Conservation (phyloP, 1,140 invertebrate genomes). For the Schlechtendalia chinensis region DNA sequence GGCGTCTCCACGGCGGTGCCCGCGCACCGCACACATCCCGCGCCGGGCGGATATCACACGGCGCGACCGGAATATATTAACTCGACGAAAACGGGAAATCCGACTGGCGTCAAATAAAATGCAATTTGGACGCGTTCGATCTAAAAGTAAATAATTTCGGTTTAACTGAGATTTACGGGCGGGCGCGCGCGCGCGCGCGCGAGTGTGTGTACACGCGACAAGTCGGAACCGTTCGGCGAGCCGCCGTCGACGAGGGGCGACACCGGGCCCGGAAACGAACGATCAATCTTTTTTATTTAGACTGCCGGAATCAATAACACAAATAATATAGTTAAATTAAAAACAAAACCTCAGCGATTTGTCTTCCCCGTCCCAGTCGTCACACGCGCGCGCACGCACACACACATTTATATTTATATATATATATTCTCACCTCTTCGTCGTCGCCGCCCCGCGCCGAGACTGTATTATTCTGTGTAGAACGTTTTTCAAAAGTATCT, state of each 20-base stretch:
- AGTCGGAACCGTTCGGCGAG: neutral
- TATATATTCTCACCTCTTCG: neutral
- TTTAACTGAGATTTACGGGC: slow-evolving; percentile 49
- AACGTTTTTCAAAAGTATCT: neutral
- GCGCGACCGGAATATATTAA: slow-evolving; percentile 42
- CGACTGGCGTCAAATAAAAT: slow-evolving; percentile 49
- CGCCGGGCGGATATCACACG: slow-evolving; percentile 7
- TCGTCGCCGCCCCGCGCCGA: no score
- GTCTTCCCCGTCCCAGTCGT: neutral
- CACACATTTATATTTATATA: no score
- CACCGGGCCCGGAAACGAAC: slow-evolving; percentile 44
- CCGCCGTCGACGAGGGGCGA: neutral
- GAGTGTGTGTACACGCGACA: neutral
- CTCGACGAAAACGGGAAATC: slow-evolving; percentile 46
- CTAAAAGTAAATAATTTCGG: slow-evolving; percentile 50
- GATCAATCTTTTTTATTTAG: slow-evolving; percentile 50
- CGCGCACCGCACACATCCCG: neutral
- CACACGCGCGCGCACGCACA: no score
- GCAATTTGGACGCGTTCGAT: slow-evolving; percentile 48
- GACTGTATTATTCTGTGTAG: no score
- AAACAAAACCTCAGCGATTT: slow-evolving; percentile 46
- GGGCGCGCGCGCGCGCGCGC: neutral
- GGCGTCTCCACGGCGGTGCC: neutral
- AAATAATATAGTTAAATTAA: slow-evolving; percentile 50
- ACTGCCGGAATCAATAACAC: slow-evolving; percentile 42